phyloP scores from a whole-genome alignment of 2,888 invertebrate species.

The Hoplodrina ambigua region DNA sequence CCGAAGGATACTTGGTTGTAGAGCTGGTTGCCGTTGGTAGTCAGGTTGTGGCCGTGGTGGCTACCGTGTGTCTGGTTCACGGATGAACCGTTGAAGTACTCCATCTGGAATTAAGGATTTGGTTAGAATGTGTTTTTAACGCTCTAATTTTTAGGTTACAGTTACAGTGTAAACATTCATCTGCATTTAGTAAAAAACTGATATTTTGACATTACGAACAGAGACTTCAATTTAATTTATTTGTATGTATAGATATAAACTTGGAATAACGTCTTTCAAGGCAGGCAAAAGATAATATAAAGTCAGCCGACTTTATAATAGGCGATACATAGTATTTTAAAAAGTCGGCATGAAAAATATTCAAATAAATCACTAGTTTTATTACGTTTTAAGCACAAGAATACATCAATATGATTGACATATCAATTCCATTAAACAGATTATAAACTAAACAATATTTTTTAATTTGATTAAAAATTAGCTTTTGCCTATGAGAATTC shows the following conservation, averaged over 20 bases:
- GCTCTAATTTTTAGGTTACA: too few species aligned
- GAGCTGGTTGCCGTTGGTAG: slow-evolving; percentile 86
- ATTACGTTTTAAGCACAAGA: slow-evolving; percentile 1
- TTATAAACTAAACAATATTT: slow-evolving; percentile 15
- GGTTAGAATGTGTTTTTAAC: slow-evolving; percentile 28
- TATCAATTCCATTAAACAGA: slow-evolving; percentile 25
- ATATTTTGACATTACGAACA: too few species aligned
- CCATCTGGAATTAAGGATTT: slow-evolving; percentile 81
- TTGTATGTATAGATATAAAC: too few species aligned
- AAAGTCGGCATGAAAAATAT: not conserved
- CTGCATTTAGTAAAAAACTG: too few species aligned
- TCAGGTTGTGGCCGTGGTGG: slow-evolving; percentile 85
- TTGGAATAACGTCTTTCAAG: too few species aligned
- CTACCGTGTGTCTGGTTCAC: slow-evolving; percentile 86
- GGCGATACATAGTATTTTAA: too few species aligned
- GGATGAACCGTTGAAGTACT: slow-evolving; percentile 87
- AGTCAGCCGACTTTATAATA: too few species aligned
- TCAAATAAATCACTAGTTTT: slow-evolving; percentile 31
- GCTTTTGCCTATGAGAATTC: too few species aligned
- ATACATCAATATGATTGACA: slow-evolving; percentile 10
- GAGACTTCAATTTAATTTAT: too few species aligned
- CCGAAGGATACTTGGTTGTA: slow-evolving; percentile 89
- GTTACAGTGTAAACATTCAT: too few species aligned
- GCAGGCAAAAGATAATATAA: not conserved
- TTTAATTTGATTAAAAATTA: not conserved